Percentiles rank a stretch among this genome's conserved stretches.
These are phyloP conservation scores for Scaeva pyrastri DNA, from an alignment of 2,888 invertebrate species.

Conservation along the genomic window DNA sequence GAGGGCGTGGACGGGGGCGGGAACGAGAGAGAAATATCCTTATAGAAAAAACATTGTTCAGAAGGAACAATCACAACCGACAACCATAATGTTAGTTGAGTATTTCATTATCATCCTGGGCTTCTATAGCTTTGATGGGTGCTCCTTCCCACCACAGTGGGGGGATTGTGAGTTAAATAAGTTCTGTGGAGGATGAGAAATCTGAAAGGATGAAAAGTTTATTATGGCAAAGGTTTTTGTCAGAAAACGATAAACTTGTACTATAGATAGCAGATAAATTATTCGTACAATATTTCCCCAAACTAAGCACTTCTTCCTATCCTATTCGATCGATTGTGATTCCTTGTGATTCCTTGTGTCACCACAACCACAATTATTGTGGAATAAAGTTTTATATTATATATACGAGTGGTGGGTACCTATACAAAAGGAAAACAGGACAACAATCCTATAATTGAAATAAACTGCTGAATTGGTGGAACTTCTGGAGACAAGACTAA, in stretches of 20 bases:
- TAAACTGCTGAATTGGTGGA: constrained; percentile 48
- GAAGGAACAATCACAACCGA: constrained; percentile 18
- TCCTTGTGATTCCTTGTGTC: constrained; percentile 38
- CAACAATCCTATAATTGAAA: constrained; percentile 27
- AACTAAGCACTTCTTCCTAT: constrained; percentile 10
- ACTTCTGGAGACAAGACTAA: not conserved
- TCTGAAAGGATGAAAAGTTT: constrained; percentile 23
- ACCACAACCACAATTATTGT: constrained; percentile 4
- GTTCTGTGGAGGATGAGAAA: not conserved
- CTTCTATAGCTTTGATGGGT: not conserved
- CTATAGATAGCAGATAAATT: constrained; percentile 35
- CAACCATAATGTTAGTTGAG: not conserved
- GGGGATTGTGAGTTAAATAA: no score
- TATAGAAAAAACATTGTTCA: constrained; percentile 1
- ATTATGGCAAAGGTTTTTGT: constrained; percentile 17
- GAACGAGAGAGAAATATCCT: no score
- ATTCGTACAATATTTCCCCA: not conserved
- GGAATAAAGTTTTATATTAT: constrained; percentile 48
- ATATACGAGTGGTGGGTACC: no score
- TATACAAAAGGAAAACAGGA: not conserved
- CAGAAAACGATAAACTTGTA: constrained; percentile 9
- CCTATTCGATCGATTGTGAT: not conserved
- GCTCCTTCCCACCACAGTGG: no score
- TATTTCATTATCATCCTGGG: not conserved
- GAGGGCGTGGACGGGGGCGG: not conserved